These are phyloP conservation scores for Ceyx erithaca DNA, from an alignment of 2,797 vertebrate genomes.

Conservation along the genomic window DNA sequence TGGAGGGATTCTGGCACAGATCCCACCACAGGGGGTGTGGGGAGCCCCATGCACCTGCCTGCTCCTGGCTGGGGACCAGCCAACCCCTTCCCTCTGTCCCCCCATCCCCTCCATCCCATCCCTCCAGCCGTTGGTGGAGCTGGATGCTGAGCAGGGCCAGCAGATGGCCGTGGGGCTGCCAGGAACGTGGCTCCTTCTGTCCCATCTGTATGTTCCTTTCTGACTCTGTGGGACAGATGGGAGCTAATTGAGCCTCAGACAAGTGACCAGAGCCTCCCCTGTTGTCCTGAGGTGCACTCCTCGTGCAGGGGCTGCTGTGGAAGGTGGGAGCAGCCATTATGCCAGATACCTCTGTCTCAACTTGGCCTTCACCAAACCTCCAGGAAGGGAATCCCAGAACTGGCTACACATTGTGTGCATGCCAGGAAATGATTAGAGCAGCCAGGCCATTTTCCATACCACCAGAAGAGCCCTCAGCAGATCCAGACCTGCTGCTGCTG, in stretches of 20 bases:
- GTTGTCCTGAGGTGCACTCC: not conserved
- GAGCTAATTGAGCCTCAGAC: not conserved
- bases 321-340: not conserved
- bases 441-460: not conserved
- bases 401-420: not conserved
- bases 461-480: not conserved
- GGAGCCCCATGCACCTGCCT: not conserved
- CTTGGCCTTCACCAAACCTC: not conserved
- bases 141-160: not conserved
- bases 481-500: not conserved
- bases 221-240: fast-evolving
- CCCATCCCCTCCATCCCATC: not conserved
- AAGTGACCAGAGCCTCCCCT: fast-evolving
- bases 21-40: fast-evolving
- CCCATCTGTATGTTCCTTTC: fast-evolving
- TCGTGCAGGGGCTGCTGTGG: fast-evolving
- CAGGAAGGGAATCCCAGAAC: not conserved
- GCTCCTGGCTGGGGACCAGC: not conserved
- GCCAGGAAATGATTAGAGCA: not conserved
- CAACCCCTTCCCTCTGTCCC: not conserved
- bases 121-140: fast-evolving
- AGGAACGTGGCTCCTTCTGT: not conserved
- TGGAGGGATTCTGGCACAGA: not conserved
- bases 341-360: not conserved
- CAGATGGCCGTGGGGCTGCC: not conserved